phyloP scores from a whole-genome alignment of 2,113 vertebrate genomes.

The Camelus bactrianus region DNA sequence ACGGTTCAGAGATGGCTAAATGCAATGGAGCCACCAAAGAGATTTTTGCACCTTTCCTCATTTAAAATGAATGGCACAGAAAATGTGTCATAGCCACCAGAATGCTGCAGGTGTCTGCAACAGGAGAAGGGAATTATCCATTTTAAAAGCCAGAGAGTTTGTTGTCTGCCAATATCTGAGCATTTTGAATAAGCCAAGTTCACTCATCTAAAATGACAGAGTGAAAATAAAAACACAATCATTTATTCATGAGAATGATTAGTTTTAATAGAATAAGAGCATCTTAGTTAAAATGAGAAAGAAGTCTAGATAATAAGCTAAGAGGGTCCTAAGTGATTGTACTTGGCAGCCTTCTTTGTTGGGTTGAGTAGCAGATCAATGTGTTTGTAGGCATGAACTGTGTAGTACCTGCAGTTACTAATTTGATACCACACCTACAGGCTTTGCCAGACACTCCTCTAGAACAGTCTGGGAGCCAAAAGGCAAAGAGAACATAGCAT shows the following conservation, averaged over 20 bases:
- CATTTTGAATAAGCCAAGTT: neutral
- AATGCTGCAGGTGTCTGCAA: neutral
- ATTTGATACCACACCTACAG: neutral
- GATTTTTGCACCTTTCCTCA: neutral
- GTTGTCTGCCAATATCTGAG: neutral
- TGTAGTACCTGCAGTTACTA: neutral
- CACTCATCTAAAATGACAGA: constrained; percentile 36
- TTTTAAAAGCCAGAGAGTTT: neutral
- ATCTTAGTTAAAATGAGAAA: neutral
- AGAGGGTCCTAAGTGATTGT: neutral
- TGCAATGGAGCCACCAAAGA: neutral
- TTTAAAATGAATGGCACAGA: neutral
- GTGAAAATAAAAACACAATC: neutral
- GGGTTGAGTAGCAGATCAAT: neutral
- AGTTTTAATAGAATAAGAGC: constrained; percentile 1
- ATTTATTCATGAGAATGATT: neutral
- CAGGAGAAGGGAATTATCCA: neutral
- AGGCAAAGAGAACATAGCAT: neutral
- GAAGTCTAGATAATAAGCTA: neutral
- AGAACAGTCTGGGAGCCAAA: neutral
- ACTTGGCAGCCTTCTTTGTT: neutral
- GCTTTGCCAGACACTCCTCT: neutral
- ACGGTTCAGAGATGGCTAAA: neutral
- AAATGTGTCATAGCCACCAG: neutral
- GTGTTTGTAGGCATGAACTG: neutral